Evolutionary conservation across 2,888 invertebrate species (phyloP).

Genomic region (Petrolisthes cinctipes): DNA sequence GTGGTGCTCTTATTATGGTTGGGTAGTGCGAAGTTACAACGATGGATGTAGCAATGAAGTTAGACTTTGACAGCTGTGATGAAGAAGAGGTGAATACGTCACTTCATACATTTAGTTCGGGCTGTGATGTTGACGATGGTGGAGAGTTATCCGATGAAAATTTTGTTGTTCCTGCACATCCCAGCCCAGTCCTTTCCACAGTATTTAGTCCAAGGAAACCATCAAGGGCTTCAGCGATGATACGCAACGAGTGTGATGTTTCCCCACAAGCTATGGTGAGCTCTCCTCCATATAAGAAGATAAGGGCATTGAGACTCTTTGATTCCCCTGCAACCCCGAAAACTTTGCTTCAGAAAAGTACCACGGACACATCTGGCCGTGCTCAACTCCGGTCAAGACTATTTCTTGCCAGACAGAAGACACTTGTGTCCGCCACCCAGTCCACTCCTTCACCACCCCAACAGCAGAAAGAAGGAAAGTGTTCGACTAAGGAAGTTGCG

Average conservation of each 20-base stretch:
- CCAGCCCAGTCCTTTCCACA: slow-evolving; percentile 33
- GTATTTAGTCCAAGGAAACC: slow-evolving; percentile 55
- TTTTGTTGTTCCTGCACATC: neutral
- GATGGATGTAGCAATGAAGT: slow-evolving; percentile 59
- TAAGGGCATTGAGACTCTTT: slow-evolving; percentile 60
- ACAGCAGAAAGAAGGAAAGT: slow-evolving; percentile 22
- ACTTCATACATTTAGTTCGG: slow-evolving; percentile 51
- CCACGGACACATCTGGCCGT: slow-evolving; percentile 21
- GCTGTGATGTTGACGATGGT: slow-evolving; percentile 48
- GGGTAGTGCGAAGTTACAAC: slow-evolving; percentile 21
- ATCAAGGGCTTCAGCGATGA: slow-evolving; percentile 24
- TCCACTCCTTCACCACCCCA: slow-evolving; percentile 15
- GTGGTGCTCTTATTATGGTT: slow-evolving; percentile 6
- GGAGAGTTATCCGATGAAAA: slow-evolving; percentile 43
- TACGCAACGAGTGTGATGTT: neutral
- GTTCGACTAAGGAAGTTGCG: slow-evolving; percentile 40
- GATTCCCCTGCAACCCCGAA: slow-evolving; percentile 65
- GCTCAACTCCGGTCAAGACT: slow-evolving; percentile 38
- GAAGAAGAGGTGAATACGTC: slow-evolving; percentile 52
- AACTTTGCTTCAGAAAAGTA: slow-evolving; percentile 62
- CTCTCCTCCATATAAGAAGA: slow-evolving; percentile 65
- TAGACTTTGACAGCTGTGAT: slow-evolving; percentile 52
- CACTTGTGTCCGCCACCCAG: neutral
- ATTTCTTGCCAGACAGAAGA: slow-evolving; percentile 26
- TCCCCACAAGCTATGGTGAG: slow-evolving; percentile 7